Conservation (phyloP, 1,140 invertebrate species). For the Trichonephila inaurata region DNA sequence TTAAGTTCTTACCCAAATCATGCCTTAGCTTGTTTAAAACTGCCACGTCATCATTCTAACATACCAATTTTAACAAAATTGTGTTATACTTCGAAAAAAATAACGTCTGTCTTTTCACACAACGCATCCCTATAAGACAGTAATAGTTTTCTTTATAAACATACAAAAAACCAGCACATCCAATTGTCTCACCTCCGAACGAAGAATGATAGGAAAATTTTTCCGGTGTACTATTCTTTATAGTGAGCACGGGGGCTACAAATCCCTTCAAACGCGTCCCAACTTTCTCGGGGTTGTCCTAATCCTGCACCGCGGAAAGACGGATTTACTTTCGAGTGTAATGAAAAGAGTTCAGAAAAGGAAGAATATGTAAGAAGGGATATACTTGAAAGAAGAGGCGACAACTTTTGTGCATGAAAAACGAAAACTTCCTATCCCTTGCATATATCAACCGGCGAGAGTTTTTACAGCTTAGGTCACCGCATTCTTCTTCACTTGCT, state of each 20-base stretch:
- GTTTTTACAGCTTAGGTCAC: neutral
- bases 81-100: no score
- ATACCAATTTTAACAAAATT: no score
- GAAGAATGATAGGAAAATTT: conserved; percentile 23
- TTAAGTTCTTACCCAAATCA: no score
- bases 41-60: no score
- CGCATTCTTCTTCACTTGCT: neutral
- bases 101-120: neutral
- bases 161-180: neutral
- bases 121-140: neutral
- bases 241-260: neutral
- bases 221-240: neutral
- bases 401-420: conserved; percentile 44
- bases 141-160: neutral
- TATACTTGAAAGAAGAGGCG: neutral
- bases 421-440: conserved; percentile 46
- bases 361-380: neutral
- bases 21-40: no score
- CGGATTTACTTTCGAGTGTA: conserved; percentile 41
- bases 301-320: conserved; percentile 13
- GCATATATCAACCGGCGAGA: conserved; percentile 62
- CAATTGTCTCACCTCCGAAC: neutral
- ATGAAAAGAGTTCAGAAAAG: conserved; percentile 48
- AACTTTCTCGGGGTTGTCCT: conserved; percentile 48
- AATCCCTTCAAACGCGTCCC: neutral